Evolutionary conservation across 64 coral and sea anemone species (phyloP).

Genomic region (Stichodactyla helianthus): DNA sequence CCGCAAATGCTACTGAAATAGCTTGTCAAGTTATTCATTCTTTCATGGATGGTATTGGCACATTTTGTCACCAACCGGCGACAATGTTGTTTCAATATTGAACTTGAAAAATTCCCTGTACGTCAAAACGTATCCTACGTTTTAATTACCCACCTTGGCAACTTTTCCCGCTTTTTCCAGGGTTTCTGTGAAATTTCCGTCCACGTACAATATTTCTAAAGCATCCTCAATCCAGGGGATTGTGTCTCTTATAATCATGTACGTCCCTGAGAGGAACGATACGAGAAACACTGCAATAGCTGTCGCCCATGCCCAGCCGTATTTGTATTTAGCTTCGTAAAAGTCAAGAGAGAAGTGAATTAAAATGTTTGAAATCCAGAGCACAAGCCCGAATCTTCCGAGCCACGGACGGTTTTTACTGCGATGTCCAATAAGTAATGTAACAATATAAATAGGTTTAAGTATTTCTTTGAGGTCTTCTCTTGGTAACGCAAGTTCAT

Average conservation of each 20-base stretch:
- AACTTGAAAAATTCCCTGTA: not conserved
- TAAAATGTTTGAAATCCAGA: constrained; percentile 66
- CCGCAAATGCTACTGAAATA: not conserved
- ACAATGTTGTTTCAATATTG: not conserved
- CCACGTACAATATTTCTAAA: constrained; percentile 77
- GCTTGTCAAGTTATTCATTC: not conserved
- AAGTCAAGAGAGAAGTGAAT: constrained; percentile 90
- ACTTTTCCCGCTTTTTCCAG: constrained; percentile 56
- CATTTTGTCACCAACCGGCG: not conserved
- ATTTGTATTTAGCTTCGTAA: constrained; percentile 88
- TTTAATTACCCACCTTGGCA: constrained; percentile 46
- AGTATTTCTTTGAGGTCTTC: constrained; percentile 26
- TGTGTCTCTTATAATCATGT: constrained; percentile 51
- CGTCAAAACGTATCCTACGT: not conserved
- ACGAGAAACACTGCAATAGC: constrained; percentile 80
- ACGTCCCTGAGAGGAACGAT: constrained; percentile 71
- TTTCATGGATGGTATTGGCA: not conserved
- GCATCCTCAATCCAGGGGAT: constrained; percentile 86
- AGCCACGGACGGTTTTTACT: constrained; percentile 37
- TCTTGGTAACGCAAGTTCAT: not conserved
- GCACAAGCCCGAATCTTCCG: constrained; percentile 17
- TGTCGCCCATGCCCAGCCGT: constrained; percentile 87
- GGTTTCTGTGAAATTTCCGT: constrained; percentile 80
- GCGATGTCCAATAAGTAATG: constrained; percentile 81
- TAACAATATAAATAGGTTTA: constrained; percentile 31